A percentile compares a stretch with the other conserved stretches of the same genome.
phyloP scores from a whole-genome alignment of 2,888 invertebrate species.

The Tuberolachnus salignus region DNA sequence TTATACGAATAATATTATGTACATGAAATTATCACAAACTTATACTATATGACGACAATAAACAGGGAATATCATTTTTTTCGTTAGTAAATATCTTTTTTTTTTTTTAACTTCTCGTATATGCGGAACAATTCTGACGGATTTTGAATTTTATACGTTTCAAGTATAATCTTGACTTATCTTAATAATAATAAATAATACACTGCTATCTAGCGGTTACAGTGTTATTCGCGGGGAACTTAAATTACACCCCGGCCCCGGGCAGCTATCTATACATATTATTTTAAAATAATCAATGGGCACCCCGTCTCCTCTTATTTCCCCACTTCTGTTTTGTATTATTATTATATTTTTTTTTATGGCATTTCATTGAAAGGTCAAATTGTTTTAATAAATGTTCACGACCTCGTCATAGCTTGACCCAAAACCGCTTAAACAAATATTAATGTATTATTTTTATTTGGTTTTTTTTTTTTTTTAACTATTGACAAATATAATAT shows the following conservation, averaged over 20 bases:
- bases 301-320: not conserved
- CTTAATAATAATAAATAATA: too few relatives aligned
- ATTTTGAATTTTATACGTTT: too few relatives aligned
- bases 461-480: too few relatives aligned
- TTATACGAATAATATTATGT: too few relatives aligned
- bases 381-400: not conserved
- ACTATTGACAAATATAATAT: too few relatives aligned
- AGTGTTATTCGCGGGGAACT: not conserved
- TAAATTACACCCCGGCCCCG: not conserved
- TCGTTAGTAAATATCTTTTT: too few relatives aligned
- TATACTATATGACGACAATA: too few relatives aligned
- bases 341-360: not conserved
- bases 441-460: not conserved
- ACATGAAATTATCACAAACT: too few relatives aligned
- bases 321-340: not conserved
- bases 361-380: conserved; percentile 51
- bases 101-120: too few relatives aligned
- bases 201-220: not conserved
- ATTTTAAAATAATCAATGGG: not conserved
- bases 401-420: conserved; percentile 4
- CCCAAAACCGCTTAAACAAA: not conserved
- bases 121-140: too few relatives aligned
- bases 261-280: conserved; percentile 1
- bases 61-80: too few relatives aligned
- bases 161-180: too few relatives aligned